These are phyloP conservation scores for Tetragonula clypearis DNA, from an alignment of 1,140 invertebrate genomes.

Conservation along the genomic window DNA sequence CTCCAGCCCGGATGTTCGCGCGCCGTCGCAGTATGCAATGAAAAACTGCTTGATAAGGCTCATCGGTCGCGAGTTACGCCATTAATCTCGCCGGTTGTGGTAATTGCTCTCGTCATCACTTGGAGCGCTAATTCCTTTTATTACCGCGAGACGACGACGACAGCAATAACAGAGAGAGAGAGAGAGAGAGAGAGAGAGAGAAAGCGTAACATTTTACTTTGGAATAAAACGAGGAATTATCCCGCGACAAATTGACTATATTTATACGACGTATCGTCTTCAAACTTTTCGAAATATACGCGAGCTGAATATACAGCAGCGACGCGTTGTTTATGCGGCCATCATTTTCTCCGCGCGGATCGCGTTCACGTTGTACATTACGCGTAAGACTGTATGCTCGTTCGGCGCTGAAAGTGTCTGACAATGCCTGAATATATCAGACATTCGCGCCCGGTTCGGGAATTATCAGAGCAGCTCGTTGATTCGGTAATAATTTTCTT, in stretches of 20 bases:
- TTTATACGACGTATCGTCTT: conserved; percentile 23
- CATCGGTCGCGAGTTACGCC: conserved; percentile 2
- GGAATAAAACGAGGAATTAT: conserved; percentile 37
- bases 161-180: background rate
- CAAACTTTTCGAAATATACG: conserved; percentile 43
- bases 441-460: background rate
- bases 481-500: conserved; percentile 9
- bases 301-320: background rate
- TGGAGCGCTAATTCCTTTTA: conserved; percentile 64
- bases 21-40: background rate
- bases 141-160: background rate
- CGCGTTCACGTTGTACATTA: conserved; percentile 16
- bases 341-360: conserved; percentile 16
- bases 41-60: conserved; percentile 11
- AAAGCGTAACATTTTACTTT: conserved; percentile 2
- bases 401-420: conserved; percentile 20
- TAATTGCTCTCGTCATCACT: conserved; percentile 61
- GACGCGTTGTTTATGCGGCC: conserved; percentile 23
- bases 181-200: background rate
- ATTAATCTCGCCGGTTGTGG: conserved; percentile 30
- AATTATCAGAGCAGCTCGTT: conserved; percentile 8
- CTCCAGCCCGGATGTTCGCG: background rate
- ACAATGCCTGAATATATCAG: background rate
- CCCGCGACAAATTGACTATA: conserved; percentile 34
- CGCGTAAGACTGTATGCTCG: conserved; percentile 9